Percentiles rank a stretch among this genome's conserved stretches.
Evolutionary conservation across 2,888 invertebrate genomes (phyloP).

Genomic region (Netelia virgata): DNA sequence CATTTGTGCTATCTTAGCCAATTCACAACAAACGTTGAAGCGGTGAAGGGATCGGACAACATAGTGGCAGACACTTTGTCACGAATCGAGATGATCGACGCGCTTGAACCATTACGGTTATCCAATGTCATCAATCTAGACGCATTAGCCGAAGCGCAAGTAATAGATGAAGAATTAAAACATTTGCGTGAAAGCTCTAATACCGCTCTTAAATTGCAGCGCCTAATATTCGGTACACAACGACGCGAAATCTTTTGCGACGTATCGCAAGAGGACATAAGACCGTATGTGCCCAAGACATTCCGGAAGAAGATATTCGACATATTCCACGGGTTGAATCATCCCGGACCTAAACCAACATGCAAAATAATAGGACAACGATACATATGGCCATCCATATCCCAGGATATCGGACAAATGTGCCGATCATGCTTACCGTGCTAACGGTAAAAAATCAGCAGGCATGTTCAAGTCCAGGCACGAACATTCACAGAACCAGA

Average conservation of each 20-base stretch:
- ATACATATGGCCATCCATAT: conserved; percentile 74
- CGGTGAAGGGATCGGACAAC: background rate
- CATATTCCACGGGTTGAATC: conserved; percentile 62
- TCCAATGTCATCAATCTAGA: conserved; percentile 37
- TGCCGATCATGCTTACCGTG: conserved; percentile 74
- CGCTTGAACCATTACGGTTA: conserved; percentile 24
- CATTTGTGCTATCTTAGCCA: background rate
- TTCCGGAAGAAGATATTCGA: conserved; percentile 64
- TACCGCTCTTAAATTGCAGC: conserved; percentile 37
- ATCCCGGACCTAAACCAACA: conserved; percentile 67
- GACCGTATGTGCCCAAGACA: conserved; percentile 67
- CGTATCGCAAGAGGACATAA: conserved; percentile 50
- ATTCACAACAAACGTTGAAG: background rate
- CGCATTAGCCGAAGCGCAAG: conserved; percentile 17
- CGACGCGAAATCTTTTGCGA: conserved; percentile 24
- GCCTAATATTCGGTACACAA: conserved; percentile 14
- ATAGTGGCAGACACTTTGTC: background rate
- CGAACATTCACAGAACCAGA: conserved; percentile 67
- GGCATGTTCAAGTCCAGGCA: conserved; percentile 71
- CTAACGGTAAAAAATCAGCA: conserved; percentile 76
- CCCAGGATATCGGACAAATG: conserved; percentile 73
- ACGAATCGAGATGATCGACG: background rate
- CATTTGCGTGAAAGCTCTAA: conserved; percentile 6
- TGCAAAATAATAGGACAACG: conserved; percentile 66
- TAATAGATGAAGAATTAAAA: conserved; percentile 56